Evolutionary conservation across 2,888 invertebrate genomes (phyloP), one percentile per base, ranked within the genome.

Genomic region (Ecdyonurus torrentis): DNA sequence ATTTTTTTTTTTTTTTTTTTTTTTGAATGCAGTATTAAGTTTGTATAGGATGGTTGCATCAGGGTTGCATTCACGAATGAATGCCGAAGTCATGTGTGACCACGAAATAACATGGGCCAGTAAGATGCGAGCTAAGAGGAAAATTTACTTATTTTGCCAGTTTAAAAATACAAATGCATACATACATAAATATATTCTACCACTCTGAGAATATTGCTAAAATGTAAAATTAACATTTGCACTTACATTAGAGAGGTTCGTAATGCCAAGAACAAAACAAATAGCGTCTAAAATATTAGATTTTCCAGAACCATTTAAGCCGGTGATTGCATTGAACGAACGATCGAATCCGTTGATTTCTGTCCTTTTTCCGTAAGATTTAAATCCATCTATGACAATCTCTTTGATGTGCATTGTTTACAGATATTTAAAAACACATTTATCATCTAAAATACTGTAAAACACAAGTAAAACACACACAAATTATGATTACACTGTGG

Each of bases 251-350:
- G 84, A 82, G 67, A 98, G 81, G 75, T 96, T 95, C 20, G 89
- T 85, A 62, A 99, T 96, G 62, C 99, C 99, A 24, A 99, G 78
- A 5, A 99, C 89, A 74, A 99, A 99, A 74, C 98, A 99, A 74
- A 99, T 97, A 0, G 94, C 85, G 78, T 99, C 99, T 64, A 99
- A 79, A 72, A 99, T 91, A 72, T 98, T 98, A 0, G 96, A 97
- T 77, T 98, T 98, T 50, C 98, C 55, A 7, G 55, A 55, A 5
- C 98, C 98, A 76, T 99, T 99, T 59, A 98, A 77, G 1, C 98
- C 99, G 18, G 98, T 98, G 63, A 99, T 98, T 2, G 98, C 99
- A 71, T 98, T 99, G 74, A 99, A 99, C 74, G 91, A 84, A 0
- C 83, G 83, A 77, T 99, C 98, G 73, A 99, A 98, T 1, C 89